These are phyloP conservation scores for Leptinotarsa defecta DNA, from an alignment of 1,140 invertebrate species.

Conservation along the genomic window DNA sequence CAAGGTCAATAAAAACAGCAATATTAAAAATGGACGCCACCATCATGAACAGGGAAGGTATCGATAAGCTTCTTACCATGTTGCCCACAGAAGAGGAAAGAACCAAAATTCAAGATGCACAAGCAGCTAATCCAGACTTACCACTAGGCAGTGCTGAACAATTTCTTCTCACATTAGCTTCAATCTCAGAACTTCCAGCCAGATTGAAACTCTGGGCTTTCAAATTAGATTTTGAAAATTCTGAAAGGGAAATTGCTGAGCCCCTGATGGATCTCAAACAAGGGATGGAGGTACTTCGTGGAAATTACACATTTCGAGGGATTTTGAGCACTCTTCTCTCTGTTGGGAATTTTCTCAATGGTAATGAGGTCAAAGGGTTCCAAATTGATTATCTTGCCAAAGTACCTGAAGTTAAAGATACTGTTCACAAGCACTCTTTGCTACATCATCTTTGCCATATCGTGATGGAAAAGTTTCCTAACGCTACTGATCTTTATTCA, in stretches of 20 bases:
- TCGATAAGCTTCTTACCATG: slow-evolving; percentile 98
- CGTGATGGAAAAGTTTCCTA: slow-evolving; percentile 94
- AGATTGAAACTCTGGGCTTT: slow-evolving; percentile 97
- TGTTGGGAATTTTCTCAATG: slow-evolving; percentile 97
- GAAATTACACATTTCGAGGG: slow-evolving; percentile 92
- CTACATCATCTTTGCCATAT: slow-evolving; percentile 97
- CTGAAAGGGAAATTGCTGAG: slow-evolving; percentile 98
- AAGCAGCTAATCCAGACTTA: slow-evolving; percentile 88
- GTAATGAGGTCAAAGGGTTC: slow-evolving; percentile 93
- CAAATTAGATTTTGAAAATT: slow-evolving; percentile 96
- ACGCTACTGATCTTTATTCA: slow-evolving; percentile 94
- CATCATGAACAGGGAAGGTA: slow-evolving; percentile 97
- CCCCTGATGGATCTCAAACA: slow-evolving; percentile 98
- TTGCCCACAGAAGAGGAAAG: slow-evolving; percentile 97
- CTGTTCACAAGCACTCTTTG: slow-evolving; percentile 96
- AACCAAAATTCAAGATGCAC: slow-evolving; percentile 93
- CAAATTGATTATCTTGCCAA: slow-evolving; percentile 97
- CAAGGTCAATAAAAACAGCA: slow-evolving; percentile 95
- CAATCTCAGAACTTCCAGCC: slow-evolving; percentile 93
- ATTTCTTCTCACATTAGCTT: slow-evolving; percentile 93
- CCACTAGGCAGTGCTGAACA: slow-evolving; percentile 97
- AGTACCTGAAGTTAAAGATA: slow-evolving; percentile 99
- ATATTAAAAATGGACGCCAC: slow-evolving; percentile 99
- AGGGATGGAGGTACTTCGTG: slow-evolving; percentile 87
- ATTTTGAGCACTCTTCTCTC: slow-evolving; percentile 92